Evolutionary conservation across 64 coral and sea anemone species (phyloP).

Genomic region (Catalaphyllia jardinei): DNA sequence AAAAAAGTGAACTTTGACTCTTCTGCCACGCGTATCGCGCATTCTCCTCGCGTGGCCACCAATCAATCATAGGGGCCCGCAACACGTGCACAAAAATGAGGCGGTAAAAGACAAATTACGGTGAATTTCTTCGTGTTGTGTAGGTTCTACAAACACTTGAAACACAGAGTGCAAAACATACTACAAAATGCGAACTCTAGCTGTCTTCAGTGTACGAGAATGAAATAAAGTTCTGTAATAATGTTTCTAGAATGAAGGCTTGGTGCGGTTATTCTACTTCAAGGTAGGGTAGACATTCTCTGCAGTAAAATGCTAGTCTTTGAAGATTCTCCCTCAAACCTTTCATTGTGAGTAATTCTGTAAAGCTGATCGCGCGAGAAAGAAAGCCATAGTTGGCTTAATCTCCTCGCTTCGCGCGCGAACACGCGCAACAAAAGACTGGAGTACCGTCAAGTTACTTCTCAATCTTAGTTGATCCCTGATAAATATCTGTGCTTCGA

Average conservation of each 20-base stretch:
- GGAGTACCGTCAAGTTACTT: neutral
- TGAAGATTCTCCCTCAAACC: too few species aligned
- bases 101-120: neutral
- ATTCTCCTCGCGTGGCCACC: too few species aligned
- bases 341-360: too few species aligned
- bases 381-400: neutral
- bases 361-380: too few species aligned
- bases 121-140: too few species aligned
- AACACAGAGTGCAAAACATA: neutral
- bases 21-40: too few species aligned
- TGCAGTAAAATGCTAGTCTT: too few species aligned
- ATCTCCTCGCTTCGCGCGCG: neutral
- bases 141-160: neutral
- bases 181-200: neutral
- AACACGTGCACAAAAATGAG: neutral
- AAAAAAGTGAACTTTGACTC: too few species aligned
- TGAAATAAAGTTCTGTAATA: neutral
- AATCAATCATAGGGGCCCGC: neutral
- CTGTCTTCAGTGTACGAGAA: neutral
- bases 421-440: neutral
- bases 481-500: constrained; percentile 75
- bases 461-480: constrained; percentile 39
- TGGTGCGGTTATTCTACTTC: too few species aligned
- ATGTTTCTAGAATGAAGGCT: too few species aligned
- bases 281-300: too few species aligned